Evolutionary conservation across 35 echinoderm and acorn worm genomes (phyloP).

Genomic region (Diadema setosum): DNA sequence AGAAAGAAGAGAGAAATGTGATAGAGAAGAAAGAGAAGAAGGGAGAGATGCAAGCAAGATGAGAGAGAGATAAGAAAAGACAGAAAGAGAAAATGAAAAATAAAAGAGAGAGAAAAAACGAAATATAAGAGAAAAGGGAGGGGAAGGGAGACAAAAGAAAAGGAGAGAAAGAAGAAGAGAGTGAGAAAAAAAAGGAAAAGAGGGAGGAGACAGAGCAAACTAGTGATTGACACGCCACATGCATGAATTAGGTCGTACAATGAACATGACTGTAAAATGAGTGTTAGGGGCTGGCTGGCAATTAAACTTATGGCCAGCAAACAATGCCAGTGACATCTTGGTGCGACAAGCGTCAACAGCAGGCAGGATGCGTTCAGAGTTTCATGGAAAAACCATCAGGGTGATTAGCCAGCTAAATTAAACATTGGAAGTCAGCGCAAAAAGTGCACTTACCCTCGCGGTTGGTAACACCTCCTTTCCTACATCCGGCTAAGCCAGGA

Average conservation of each 20-base stretch:
- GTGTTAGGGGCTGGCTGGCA: not conserved
- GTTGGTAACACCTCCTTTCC: conserved; percentile 8
- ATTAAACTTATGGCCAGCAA: not conserved
- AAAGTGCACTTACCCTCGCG: conserved; percentile 5
- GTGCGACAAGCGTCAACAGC: not conserved
- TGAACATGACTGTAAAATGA: not conserved
- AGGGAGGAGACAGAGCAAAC: not conserved
- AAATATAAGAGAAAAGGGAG: not conserved
- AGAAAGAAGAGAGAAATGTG: not conserved
- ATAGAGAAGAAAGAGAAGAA: not conserved
- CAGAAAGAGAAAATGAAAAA: not conserved
- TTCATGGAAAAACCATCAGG: conserved; percentile 31
- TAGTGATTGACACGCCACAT: no score
- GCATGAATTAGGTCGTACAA: not conserved
- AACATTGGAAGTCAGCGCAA: not conserved
- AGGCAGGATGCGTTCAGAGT: conserved; percentile 12
- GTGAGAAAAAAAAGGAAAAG: not conserved
- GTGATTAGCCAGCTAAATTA: conserved; percentile 11
- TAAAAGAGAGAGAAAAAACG: not conserved
- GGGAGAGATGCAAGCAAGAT: not conserved
- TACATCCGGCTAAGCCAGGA: not conserved
- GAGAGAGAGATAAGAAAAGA: not conserved
- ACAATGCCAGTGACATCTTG: not conserved
- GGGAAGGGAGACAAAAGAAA: not conserved
- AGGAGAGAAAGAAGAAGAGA: not conserved